Percentiles rank a stretch among this genome's conserved stretches.
phyloP scores from a whole-genome alignment of 2,797 vertebrate genomes.

The Molothrus ater region DNA sequence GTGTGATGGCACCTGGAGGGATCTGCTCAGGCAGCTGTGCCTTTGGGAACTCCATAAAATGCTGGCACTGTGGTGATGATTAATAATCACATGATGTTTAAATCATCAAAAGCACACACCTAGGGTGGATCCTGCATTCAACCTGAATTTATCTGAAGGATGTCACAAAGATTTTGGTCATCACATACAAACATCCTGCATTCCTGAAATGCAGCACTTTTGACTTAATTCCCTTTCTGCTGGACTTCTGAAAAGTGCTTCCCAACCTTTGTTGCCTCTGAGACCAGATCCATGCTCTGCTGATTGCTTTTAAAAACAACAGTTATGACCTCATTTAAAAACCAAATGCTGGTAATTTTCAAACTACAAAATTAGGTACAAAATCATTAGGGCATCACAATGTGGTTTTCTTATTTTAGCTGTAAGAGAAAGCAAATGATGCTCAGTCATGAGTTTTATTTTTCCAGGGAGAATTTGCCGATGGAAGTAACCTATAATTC shows the following conservation, averaged over 20 bases:
- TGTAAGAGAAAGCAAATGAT: neutral
- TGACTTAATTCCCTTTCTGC: neutral
- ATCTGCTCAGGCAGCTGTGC: constrained; percentile 31
- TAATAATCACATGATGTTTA: constrained; percentile 10
- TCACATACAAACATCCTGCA: rapidly evolving
- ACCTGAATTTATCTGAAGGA: neutral
- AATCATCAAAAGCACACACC: neutral
- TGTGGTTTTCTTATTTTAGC: neutral
- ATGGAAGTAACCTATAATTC: constrained; percentile 2
- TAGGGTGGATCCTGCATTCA: neutral
- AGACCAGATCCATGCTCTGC: neutral
- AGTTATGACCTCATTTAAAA: neutral
- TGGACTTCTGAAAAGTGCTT: neutral
- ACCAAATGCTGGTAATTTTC: neutral
- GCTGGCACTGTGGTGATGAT: neutral
- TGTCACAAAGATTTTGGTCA: neutral
- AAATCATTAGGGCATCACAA: neutral
- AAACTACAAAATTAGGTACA: neutral
- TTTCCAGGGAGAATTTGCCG: constrained; percentile 33
- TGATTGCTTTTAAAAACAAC: neutral
- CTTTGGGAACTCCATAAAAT: neutral
- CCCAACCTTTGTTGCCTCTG: neutral
- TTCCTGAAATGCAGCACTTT: neutral
- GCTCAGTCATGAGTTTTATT: constrained; percentile 27
- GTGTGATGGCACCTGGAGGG: constrained; percentile 7